Evolutionary conservation across 2,113 vertebrate species (phyloP).

Genomic region (Penelope pileata): DNA sequence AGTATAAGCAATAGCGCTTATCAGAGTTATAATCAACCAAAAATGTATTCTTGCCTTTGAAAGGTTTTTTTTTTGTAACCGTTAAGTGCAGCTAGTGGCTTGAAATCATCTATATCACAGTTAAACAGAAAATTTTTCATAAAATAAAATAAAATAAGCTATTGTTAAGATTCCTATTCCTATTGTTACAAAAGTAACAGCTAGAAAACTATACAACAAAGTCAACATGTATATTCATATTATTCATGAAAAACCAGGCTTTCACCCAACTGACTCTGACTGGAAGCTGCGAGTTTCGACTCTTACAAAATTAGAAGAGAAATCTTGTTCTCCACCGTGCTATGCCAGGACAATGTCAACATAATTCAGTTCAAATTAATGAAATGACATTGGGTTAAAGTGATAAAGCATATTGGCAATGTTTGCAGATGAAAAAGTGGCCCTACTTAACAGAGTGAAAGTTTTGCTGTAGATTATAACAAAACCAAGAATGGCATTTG

Average conservation of each 20-base stretch:
- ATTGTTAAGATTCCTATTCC: neutral
- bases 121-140: neutral
- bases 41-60: neutral
- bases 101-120: neutral
- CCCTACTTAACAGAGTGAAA: neutral
- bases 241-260: neutral
- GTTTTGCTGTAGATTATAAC: neutral
- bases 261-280: neutral
- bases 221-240: neutral
- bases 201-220: neutral
- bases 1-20: neutral
- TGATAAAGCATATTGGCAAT: neutral
- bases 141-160: neutral
- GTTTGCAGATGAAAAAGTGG: rapidly evolving
- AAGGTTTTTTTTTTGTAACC: neutral
- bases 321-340: neutral
- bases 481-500: neutral
- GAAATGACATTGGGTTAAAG: neutral
- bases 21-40: neutral
- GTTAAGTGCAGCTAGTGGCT: neutral
- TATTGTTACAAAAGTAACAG: neutral
- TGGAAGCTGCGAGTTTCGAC: neutral
- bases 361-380: neutral
- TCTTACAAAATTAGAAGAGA: neutral
- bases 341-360: neutral